Evolutionary conservation across 2,113 vertebrate genomes (phyloP).

Genomic region (Dendropsophus ebraccatus): DNA sequence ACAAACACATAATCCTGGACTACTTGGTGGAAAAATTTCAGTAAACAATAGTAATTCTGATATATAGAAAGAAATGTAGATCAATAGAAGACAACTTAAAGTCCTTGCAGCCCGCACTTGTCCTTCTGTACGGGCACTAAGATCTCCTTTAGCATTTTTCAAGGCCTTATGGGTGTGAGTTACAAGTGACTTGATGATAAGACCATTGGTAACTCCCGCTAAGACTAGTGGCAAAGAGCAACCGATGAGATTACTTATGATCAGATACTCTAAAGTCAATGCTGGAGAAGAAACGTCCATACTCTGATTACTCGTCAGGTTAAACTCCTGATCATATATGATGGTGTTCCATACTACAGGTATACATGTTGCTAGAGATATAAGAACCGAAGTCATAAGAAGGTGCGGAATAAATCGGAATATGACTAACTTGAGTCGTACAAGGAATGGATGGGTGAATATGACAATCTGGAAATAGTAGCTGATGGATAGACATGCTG

Average conservation of each 20-base stretch:
- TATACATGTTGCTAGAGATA: slow-evolving; percentile 35
- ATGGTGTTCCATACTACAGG: slow-evolving; percentile 50
- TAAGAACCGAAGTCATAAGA: slow-evolving; percentile 27
- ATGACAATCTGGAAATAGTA: slow-evolving; percentile 62
- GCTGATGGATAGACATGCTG: slow-evolving; percentile 64
- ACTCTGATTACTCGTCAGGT: slow-evolving; percentile 19
- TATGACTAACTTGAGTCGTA: slow-evolving; percentile 55
- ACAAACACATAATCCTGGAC: slow-evolving; percentile 39
- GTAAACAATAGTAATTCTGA: slow-evolving; percentile 43
- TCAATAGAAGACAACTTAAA: slow-evolving; percentile 23
- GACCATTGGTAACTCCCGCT: slow-evolving; percentile 32
- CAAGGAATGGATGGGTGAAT: slow-evolving; percentile 57
- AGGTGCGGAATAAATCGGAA: slow-evolving; percentile 52
- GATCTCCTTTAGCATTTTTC: slow-evolving; percentile 13
- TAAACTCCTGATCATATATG: neutral
- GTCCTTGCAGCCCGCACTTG: slow-evolving; percentile 40
- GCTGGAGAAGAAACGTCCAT: neutral
- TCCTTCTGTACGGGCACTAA: slow-evolving; percentile 1
- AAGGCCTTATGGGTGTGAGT: neutral
- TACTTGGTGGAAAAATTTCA: slow-evolving; percentile 26
- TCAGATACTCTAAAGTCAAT: slow-evolving; percentile 20
- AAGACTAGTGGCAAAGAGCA: slow-evolving; percentile 36
- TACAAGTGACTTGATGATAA: slow-evolving; percentile 43
- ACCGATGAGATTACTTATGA: slow-evolving; percentile 35
- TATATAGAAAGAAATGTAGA: slow-evolving; percentile 44